Conservation (phyloP, 2,888 invertebrate genomes). For the Raillietiella orientalis region DNA sequence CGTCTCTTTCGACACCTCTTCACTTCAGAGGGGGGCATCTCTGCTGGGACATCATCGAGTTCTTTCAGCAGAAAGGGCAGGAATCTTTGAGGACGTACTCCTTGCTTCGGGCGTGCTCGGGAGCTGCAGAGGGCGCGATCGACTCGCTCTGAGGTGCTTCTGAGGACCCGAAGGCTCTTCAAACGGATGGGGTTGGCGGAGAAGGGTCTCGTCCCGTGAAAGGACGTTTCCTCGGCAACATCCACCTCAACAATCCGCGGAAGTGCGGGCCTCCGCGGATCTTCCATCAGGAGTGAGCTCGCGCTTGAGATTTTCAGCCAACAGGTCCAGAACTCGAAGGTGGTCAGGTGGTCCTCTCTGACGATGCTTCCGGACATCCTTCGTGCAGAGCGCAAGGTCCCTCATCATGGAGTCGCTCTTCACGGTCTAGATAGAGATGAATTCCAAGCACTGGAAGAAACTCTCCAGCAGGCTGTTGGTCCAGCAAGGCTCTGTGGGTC, state of each 20-base stretch:
- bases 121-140: no score
- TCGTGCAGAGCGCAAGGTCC: constrained; percentile 90
- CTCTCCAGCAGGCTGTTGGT: constrained; percentile 36
- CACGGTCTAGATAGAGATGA: constrained; percentile 75
- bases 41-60: constrained; percentile 10
- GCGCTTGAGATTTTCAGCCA: constrained; percentile 54
- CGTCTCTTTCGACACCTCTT: not conserved
- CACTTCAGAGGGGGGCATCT: constrained; percentile 8
- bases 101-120: no score
- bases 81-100: no score
- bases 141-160: no score
- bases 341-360: constrained; percentile 64
- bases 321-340: constrained; percentile 87
- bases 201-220: no score
- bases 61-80: no score
- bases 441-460: constrained; percentile 60
- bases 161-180: no score
- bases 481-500: constrained; percentile 85
- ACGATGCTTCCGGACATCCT: constrained; percentile 38
- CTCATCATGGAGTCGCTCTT: constrained; percentile 89
- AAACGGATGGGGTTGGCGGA: no score
- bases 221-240: no score
- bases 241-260: no score
- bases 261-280: no score
- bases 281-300: no score